phyloP scores from a whole-genome alignment of 2,888 invertebrate genomes.

The Parapristionchus giblindavisi region DNA sequence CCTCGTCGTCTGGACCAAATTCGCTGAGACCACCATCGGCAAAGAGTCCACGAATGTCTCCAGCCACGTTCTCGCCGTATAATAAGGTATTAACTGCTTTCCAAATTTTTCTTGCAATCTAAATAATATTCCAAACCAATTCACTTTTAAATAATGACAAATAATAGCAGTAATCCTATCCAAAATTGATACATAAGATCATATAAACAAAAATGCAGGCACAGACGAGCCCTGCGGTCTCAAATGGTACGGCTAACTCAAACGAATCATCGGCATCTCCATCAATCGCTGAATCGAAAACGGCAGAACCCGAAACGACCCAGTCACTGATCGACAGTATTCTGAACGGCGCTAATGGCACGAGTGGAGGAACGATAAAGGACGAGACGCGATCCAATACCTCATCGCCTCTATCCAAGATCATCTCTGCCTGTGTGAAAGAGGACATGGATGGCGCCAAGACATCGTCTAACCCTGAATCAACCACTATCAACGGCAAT shows the following conservation, averaged over 20 bases:
- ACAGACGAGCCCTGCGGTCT: background rate
- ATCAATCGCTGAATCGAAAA: background rate
- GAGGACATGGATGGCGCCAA: background rate
- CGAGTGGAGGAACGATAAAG: background rate
- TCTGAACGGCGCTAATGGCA: no score
- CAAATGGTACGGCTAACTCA: slow-evolving; percentile 24
- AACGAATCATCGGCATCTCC: slow-evolving; percentile 23
- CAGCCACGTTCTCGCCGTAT: slow-evolving; percentile 26
- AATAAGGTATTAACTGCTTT: no score
- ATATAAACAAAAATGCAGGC: background rate
- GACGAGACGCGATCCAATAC: slow-evolving; percentile 15
- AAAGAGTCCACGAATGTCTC: slow-evolving; percentile 26
- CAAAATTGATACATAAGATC: background rate
- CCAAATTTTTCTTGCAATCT: no score
- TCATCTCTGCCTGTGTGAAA: background rate
- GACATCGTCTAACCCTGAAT: no score
- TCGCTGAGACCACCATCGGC: slow-evolving; percentile 1
- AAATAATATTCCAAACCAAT: no score
- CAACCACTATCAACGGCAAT: slow-evolving; percentile 30
- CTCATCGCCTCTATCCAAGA: background rate
- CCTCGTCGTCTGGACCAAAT: slow-evolving; percentile 2
- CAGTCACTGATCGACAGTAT: no score
- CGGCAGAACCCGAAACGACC: background rate
- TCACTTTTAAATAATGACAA: no score
- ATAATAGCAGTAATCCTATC: no score